Evolutionary conservation across 2,113 vertebrate species (phyloP).

Genomic region (Zosterops hypoxanthus): DNA sequence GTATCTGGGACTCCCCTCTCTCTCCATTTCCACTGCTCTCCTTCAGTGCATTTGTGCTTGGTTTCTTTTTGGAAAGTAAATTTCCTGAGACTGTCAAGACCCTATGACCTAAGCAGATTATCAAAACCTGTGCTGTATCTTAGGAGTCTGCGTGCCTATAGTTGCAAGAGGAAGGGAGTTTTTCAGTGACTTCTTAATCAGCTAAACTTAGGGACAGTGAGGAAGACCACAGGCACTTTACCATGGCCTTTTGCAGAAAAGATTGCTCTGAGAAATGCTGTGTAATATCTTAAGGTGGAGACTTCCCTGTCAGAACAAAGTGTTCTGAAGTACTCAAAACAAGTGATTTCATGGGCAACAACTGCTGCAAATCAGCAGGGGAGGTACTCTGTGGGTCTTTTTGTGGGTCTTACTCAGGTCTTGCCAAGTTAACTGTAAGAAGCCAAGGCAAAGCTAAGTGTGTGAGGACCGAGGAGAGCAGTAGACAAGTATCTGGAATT

Average conservation of each 20-base stretch:
- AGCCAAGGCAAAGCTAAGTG: neutral
- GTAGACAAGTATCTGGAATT: neutral
- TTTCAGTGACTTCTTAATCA: neutral
- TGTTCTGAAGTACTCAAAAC: neutral
- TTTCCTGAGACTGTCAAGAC: neutral
- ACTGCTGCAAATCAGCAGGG: neutral
- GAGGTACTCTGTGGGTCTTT: neutral
- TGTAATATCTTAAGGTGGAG: neutral
- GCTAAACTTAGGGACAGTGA: neutral
- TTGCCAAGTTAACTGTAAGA: neutral
- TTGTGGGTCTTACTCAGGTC: neutral
- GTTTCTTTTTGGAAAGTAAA: neutral
- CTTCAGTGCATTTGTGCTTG: neutral
- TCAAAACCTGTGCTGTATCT: neutral
- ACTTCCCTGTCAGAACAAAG: rapidly evolving
- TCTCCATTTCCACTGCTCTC: neutral
- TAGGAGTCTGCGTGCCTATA: neutral
- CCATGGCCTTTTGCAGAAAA: neutral
- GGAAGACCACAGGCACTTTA: neutral
- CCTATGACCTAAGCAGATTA: neutral
- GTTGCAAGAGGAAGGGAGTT: neutral
- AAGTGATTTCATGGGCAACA: neutral
- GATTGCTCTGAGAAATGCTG: neutral
- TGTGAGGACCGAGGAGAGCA: neutral
- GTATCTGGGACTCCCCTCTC: neutral